Percentiles rank a stretch among this genome's conserved stretches.
Conservation (phyloP, 2,113 vertebrate genomes). For the Actenoides lindsayi region DNA sequence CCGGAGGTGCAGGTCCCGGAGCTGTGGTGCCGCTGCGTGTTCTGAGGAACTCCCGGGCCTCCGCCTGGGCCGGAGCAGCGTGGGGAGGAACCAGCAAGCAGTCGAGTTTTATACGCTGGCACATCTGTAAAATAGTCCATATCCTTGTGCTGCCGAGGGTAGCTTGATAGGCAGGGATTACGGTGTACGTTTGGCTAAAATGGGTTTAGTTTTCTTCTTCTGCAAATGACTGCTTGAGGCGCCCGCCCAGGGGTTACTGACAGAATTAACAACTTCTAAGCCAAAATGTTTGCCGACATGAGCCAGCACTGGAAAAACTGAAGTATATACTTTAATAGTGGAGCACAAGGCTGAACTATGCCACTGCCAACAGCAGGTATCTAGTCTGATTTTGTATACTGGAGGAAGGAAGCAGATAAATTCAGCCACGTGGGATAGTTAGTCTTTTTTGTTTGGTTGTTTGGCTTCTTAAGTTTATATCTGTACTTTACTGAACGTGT, state of each 20-base stretch:
- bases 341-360: background rate
- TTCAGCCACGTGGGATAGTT: background rate
- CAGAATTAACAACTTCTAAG: background rate
- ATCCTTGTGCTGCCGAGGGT: rapidly evolving
- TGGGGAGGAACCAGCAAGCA: rapidly evolving
- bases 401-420: background rate
- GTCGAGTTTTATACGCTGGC: rapidly evolving
- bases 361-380: background rate
- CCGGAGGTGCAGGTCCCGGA: rapidly evolving
- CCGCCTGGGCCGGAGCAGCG: background rate
- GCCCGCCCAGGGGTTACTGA: background rate
- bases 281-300: rapidly evolving
- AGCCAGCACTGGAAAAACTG: background rate
- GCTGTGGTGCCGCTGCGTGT: rapidly evolving
- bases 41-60: background rate
- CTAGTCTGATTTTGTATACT: background rate
- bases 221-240: no score
- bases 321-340: background rate
- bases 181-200: background rate
- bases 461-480: rapidly evolving
- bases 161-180: background rate
- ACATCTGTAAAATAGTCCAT: rapidly evolving
- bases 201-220: background rate
- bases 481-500: rapidly evolving
- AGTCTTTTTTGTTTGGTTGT: background rate